These are phyloP conservation scores for Temnothorax rugatulus DNA, from an alignment of 2,888 invertebrate species.

Conservation along the genomic window DNA sequence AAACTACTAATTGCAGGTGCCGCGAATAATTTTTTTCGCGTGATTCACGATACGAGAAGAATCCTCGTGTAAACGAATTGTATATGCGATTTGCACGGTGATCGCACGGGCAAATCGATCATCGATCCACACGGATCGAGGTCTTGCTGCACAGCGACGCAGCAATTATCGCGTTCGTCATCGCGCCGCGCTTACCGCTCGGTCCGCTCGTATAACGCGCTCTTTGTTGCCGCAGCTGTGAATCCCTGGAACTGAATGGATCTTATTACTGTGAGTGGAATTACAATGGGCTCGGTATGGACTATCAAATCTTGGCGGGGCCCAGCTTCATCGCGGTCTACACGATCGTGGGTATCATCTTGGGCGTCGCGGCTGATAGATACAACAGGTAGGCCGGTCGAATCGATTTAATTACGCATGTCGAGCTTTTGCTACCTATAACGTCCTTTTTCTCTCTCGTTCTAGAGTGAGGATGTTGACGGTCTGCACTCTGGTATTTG, in stretches of 20 bases:
- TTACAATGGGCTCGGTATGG: conserved; percentile 96
- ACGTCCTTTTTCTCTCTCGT: neutral
- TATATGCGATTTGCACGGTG: neutral
- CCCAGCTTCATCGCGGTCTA: conserved; percentile 97
- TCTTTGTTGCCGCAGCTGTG: conserved; percentile 87
- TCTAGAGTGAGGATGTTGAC: conserved; percentile 91
- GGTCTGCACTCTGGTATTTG: conserved; percentile 93
- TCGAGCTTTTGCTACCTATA: too few species aligned
- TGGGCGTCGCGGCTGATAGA: conserved; percentile 94
- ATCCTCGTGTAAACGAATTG: neutral
- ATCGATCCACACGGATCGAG: neutral
- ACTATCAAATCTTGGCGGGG: conserved; percentile 97
- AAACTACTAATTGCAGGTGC: neutral
- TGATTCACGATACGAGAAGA: neutral
- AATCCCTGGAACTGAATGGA: conserved; percentile 90
- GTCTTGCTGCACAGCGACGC: conserved; percentile 4
- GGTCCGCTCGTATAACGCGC: neutral
- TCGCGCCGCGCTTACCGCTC: neutral
- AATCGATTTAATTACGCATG: neutral
- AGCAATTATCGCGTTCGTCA: conserved; percentile 8
- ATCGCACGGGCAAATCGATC: neutral
- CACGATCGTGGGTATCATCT: conserved; percentile 94
- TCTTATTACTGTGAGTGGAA: conserved; percentile 95
- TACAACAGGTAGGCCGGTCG: conserved; percentile 85
- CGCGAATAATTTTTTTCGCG: conserved; percentile 13